These are phyloP conservation scores for Cecropterus lyciades DNA, from an alignment of 1,140 invertebrate genomes.

Conservation along the genomic window DNA sequence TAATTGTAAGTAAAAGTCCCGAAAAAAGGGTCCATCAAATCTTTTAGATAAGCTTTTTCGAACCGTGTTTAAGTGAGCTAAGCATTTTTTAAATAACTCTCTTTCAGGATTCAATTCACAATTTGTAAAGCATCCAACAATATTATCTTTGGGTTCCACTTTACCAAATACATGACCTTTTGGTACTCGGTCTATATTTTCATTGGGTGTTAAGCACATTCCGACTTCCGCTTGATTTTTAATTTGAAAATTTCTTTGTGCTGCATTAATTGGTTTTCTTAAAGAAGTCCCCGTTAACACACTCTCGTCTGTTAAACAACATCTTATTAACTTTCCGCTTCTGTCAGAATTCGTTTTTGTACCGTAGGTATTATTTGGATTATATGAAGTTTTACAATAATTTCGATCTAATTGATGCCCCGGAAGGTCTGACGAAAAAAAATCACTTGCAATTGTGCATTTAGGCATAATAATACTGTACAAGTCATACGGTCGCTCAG, in stretches of 20 bases:
- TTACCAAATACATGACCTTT: conserved; percentile 75
- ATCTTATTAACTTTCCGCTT: conserved; percentile 74
- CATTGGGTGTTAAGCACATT: conserved; percentile 70
- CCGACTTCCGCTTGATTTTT: conserved; percentile 64
- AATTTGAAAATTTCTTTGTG: conserved; percentile 70
- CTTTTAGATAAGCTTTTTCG: background rate
- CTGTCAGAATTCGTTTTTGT: conserved; percentile 45
- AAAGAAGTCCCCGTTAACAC: conserved; percentile 53
- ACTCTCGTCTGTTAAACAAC: conserved; percentile 74
- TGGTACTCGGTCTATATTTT: conserved; percentile 74
- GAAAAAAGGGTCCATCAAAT: background rate
- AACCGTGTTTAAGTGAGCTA: background rate
- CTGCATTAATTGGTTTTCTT: conserved; percentile 57
- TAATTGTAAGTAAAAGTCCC: background rate
- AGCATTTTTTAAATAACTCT: no score
- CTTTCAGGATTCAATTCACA: conserved; percentile 65
- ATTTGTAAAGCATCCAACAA: conserved; percentile 63
- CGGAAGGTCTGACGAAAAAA: no score
- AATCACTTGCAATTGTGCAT: no score
- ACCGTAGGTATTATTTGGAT: conserved; percentile 67
- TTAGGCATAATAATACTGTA: no score
- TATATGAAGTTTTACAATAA: no score
- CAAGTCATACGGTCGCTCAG: no score
- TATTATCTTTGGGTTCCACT: conserved; percentile 55
- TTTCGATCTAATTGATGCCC: no score